Base-by-base conservation (phyloP, 2,797 vertebrate species). In the Pseudochirops corinnae region DNA sequence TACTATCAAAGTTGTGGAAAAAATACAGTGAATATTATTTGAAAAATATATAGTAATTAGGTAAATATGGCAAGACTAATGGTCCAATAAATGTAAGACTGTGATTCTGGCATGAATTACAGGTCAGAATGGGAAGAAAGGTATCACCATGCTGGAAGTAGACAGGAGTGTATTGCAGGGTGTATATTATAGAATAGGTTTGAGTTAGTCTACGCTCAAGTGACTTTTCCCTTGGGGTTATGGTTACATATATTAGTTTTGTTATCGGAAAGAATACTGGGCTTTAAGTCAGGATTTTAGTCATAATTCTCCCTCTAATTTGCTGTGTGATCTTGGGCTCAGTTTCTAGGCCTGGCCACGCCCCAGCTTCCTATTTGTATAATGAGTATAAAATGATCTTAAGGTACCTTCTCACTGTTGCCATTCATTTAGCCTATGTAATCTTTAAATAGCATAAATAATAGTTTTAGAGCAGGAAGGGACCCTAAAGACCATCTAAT, bases 401-500 rank as follows among this genome's bases (percentile, higher is more conserved):
- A 92, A 39, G 31, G 39, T 39, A 90, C 10, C 6, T 5, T 9
- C 33, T 13, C 33, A 39, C 1, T 21, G 90, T 92, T 53, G 50
- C 16, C 39, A 0, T 31, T 31, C 57, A n/a, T 56, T 50, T 62
- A 94, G 53, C 57, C 24, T 28, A 39, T n/a, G 2, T 56, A 33
- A 56, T 53, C 29, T n/a, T n/a, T 56, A 31, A 39, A 90, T 13
- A 21, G 57, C 21, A 82, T 91, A 92, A 18, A 74, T 56, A 52
- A 31, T 92, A 82, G 90, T 92, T 95, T 96, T 91, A 3, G 46
- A 87, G 46, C 56, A 91, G 95, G 60, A 56, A 0, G 28, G 90
- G 53, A 55, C 87, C 94, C 96, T 91, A 52, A 90, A 92, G 93
- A 56, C 90, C 67, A 93, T 93, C 26, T 91, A 95, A 52, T 91